phyloP scores from a whole-genome alignment of 2,113 vertebrate species.

The Saguinus midas region DNA sequence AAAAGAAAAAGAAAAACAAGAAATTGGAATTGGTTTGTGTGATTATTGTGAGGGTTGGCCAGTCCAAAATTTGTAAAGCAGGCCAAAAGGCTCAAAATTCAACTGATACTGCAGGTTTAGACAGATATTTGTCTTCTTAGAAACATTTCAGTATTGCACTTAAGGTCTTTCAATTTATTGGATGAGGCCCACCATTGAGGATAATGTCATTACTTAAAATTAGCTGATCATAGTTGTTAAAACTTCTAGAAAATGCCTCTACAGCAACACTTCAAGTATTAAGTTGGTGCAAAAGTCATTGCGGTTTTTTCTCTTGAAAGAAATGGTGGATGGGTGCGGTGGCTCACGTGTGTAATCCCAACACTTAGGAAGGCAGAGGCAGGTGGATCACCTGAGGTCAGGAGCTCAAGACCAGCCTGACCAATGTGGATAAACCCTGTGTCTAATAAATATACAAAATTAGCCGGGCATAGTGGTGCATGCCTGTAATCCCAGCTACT shows the following conservation, averaged over 20 bases:
- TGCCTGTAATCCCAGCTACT: too few species aligned
- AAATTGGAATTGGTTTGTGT: background rate
- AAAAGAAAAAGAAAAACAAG: background rate
- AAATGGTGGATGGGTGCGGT: rapidly evolving
- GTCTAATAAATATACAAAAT: too few species aligned
- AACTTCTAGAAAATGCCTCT: background rate
- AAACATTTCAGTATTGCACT: background rate
- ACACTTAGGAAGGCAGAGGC: too few species aligned
- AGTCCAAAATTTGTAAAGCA: background rate
- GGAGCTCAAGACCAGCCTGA: too few species aligned
- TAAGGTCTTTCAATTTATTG: background rate
- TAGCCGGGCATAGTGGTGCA: too few species aligned
- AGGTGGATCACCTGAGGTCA: too few species aligned
- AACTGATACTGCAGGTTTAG: background rate
- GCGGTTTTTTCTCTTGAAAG: too few species aligned
- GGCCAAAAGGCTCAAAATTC: background rate
- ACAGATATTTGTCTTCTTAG: background rate
- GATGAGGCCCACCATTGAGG: background rate
- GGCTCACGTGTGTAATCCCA: too few species aligned
- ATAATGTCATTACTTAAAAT: background rate
- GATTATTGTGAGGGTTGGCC: background rate
- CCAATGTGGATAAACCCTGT: too few species aligned
- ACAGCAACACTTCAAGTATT: too few species aligned
- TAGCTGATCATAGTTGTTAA: background rate
- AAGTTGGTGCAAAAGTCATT: too few species aligned